Evolutionary conservation across 2,888 invertebrate species (phyloP), one percentile per base, ranked within the genome.

Genomic region (Aphidoletes aphidimyza): DNA sequence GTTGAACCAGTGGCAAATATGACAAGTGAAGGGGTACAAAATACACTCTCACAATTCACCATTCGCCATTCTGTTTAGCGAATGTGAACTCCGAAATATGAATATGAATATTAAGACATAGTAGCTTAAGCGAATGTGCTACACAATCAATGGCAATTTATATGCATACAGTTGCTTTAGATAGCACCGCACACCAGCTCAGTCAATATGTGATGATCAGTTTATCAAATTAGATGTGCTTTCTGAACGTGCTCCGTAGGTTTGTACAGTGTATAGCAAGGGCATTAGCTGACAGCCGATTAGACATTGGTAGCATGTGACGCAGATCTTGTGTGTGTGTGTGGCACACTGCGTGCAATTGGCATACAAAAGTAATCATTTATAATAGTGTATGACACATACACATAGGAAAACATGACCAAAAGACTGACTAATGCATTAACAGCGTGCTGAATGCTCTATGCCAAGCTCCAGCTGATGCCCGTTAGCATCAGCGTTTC

Each of bases 301-400:
- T 54, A 14, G 42, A n/a, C n/a, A n/a, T n/a, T n/a, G n/a, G n/a
- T n/a, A n/a, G n/a, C n/a, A n/a, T n/a, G n/a, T n/a, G n/a, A n/a
- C n/a, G n/a, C 42, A 6, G 42, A 42, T 42, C 14, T 42, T 42
- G 6, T 14, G 8, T 42, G 14, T 42, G 17, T 54, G 54, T 36
- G 17, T 36, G 3, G 14, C 17, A 34, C 14, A 19, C 17, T 5
- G 78, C 36, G 19, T 78, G 78, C 78, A 36, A 78, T 1, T 36
- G 78, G 36, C 78, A 78, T 81, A 81, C 37, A 81, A n/a, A 81
- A 81, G 81, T 81, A 81, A 81, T 37, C 81, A 37, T 81, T 81
- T 81, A 81, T 81, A 37, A 81, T 81, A 37, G 81, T 37, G 37
- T 19, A n/a, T 37, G 37, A 81, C n/a, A 81, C 30, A 37, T 11